Evolutionary conservation across 2,888 invertebrate species (phyloP), one percentile per base, ranked within the genome.

Genomic region (Pseudococcus viburni): DNA sequence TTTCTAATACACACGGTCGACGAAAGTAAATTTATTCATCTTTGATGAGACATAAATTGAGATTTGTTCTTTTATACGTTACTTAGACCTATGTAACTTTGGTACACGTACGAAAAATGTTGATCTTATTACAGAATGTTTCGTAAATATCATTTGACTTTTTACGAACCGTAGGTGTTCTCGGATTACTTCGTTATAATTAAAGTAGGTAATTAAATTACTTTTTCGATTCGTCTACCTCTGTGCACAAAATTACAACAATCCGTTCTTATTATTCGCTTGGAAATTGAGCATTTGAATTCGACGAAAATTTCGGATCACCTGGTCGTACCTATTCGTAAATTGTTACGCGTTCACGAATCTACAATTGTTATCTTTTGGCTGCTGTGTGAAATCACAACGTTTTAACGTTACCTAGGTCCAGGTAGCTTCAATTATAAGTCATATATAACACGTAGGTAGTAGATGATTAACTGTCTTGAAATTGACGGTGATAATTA

Each of bases 31-130:
- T 73, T 73, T 73, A 73, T 73, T 73, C 73, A 73, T 73, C 33
- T 39, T 73, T 73, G 73, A 73, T 73, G 73, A 73, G 73, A 73
- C 73, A 73, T 73, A 73, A 73, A 73, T 73, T 73, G 73, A 73
- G 33, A 73, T 73, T 73, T 33, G 26, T 73, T 73, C 73, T 33
- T 33, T 73, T 73, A 33, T 33, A 19, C 33, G 26, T 73, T 73
- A 33, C 15, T 17, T 15, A 33, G 26, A 33, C 73, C 33, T 0
- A 73, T 73, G 73, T 33, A 33, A 73, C 39, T 68, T 42, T 1
- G 8, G 64, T 51, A 51, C 26, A 33, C 46, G 17, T 59, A 15
- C 59, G 1, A 59, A 59, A 26, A 68, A 19, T 12, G 68, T 68
- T 68, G 68, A 68, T 68, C 68, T 26, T 26, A 68, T 26, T 68